These are phyloP conservation scores for Lepidurus couesii DNA, from an alignment of 1,140 invertebrate genomes.

Conservation along the genomic window DNA sequence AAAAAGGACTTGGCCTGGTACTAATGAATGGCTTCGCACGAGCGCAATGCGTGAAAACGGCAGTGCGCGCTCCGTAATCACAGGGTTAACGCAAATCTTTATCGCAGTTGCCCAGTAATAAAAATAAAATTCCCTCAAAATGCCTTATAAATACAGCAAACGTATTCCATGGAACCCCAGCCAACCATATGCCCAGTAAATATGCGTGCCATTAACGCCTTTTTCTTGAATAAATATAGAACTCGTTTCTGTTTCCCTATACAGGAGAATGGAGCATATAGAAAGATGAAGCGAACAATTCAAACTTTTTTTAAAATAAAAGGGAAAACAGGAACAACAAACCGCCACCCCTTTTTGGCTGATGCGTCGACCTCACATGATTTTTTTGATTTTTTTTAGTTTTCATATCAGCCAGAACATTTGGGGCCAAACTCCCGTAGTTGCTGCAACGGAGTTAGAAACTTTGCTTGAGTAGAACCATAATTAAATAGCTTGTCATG, in stretches of 20 bases:
- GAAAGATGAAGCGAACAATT: no score
- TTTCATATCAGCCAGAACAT: not conserved
- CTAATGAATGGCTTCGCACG: conserved; percentile 21
- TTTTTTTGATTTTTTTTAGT: not conserved
- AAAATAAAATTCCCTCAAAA: not conserved
- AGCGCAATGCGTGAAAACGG: conserved; percentile 17
- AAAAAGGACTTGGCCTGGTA: not conserved
- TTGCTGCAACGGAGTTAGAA: not conserved
- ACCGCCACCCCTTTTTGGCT: not conserved
- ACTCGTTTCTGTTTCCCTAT: not conserved
- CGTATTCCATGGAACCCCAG: not conserved
- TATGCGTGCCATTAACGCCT: conserved; percentile 18
- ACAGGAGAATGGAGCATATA: no score
- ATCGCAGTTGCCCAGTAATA: not conserved
- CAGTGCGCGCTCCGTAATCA: conserved; percentile 13
- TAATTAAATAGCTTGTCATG: conserved; percentile 22
- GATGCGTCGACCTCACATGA: conserved; percentile 13
- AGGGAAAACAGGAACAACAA: not conserved
- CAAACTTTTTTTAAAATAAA: not conserved
- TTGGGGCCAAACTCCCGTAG: not conserved
- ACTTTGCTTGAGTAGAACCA: not conserved
- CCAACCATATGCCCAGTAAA: not conserved
- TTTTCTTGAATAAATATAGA: conserved; percentile 12
- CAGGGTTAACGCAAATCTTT: conserved; percentile 13
- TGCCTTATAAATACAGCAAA: not conserved